These are phyloP conservation scores for Perognathus longimembris DNA, from an alignment of 2,113 vertebrate genomes.

Conservation along the genomic window DNA sequence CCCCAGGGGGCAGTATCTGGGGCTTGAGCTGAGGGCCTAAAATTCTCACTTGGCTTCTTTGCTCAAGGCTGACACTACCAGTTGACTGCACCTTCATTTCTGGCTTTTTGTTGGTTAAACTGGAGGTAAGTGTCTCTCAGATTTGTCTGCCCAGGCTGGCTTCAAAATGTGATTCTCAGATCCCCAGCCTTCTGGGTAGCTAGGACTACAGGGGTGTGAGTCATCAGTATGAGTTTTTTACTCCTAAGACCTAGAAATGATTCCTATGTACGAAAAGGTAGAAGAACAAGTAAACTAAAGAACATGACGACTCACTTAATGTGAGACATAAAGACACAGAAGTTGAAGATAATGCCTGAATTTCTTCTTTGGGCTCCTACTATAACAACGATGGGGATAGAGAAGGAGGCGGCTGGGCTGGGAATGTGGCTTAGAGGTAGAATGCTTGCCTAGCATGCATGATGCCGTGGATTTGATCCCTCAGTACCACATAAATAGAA, in stretches of 20 bases:
- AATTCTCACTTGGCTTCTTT: no score
- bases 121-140: no score
- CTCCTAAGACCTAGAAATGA: neutral
- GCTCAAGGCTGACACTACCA: no score
- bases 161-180: neutral
- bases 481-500: no score
- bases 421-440: no score
- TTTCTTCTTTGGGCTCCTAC: neutral
- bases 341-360: neutral
- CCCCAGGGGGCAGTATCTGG: no score
- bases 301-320: neutral
- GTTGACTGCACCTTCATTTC: no score
- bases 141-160: neutral
- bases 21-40: no score
- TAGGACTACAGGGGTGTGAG: neutral
- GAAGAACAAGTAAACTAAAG: neutral
- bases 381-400: neutral
- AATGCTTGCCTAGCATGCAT: no score
- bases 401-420: neutral
- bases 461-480: no score
- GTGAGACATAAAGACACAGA: neutral
- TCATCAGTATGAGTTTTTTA: neutral
- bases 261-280: neutral
- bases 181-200: neutral
- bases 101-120: no score